Base-by-base conservation (phyloP, 2,113 vertebrate species). In the Grallaria varia region DNA sequence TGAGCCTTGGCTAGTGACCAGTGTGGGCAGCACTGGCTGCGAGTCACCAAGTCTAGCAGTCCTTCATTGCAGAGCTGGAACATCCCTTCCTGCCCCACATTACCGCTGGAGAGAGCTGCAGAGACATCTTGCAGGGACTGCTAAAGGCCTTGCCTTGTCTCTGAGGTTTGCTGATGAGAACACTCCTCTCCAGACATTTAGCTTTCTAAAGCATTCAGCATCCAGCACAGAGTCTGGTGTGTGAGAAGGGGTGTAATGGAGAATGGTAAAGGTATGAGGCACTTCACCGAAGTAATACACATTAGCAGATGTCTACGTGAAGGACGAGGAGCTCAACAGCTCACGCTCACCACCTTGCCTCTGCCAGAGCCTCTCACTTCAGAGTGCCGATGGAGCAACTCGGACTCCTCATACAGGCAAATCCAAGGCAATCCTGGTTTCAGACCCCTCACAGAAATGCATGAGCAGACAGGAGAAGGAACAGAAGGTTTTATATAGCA, bases 401-500 rank as follows among this genome's bases (percentile, higher is more conserved):
- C 9, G 11, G 8, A 5, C 4, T n/a, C 31, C 35, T 2, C 3
- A 23, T 25, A 53, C 9, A 88, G 69, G 39, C 15, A 3, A 74
- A 89, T 31, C 27, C 68, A 69, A 62, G 44, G 72, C 78, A 73
- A 35, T 28, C 28, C 55, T 27, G 40, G 40, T 66, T 94, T 80
- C 79, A 93, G 83, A 77, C 42, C 79, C 35, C 55, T 69, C 59
- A 42, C n/a, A 80, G 50, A 37, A 91, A 93, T 4, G 16, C 12
- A 66, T 0, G 2, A 84, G 87, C 81, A 87, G 60, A 78, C 1
- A 8, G 67, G 49, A 85, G 75, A 93, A 90, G 71, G 71, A 97
- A 83, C 58, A 90, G 79, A 72, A 87, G 88, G 75, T 58, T 95
- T 93, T 84, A 91, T 73, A 72, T 27, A 93, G 44, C 62, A n/a